Percentiles rank a stretch among this genome's conserved stretches.
phyloP scores from a whole-genome alignment of 2,113 vertebrate species.

The Sinocyclocheilus anshuiensis region DNA sequence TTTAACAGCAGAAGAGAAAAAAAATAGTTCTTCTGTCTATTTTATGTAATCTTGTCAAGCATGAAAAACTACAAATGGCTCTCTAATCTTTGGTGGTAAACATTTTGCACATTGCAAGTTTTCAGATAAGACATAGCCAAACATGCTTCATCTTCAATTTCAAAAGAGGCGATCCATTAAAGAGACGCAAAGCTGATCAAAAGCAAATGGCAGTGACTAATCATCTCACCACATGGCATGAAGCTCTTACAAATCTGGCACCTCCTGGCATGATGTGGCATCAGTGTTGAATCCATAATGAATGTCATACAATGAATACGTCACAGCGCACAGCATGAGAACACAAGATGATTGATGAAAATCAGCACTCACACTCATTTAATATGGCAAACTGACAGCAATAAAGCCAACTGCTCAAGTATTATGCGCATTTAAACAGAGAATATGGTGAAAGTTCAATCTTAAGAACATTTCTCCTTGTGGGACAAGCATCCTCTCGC shows the following conservation, averaged over 20 bases:
- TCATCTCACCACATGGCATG: not conserved
- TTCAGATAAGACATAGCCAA: not conserved
- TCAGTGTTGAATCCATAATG: not conserved
- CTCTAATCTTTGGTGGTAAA: not conserved
- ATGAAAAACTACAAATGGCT: no score
- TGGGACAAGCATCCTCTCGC: not conserved
- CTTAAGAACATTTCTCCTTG: not conserved
- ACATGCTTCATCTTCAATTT: not conserved
- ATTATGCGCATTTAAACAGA: not conserved
- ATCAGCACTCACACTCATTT: not conserved
- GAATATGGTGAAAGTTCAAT: not conserved
- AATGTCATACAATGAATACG: not conserved
- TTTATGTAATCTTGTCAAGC: no score
- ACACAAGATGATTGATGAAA: not conserved
- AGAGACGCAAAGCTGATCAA: not conserved
- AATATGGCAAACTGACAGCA: not conserved
- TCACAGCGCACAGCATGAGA: not conserved
- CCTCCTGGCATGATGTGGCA: slow-evolving; percentile 6
- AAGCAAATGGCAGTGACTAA: not conserved
- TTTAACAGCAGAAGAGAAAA: no score
- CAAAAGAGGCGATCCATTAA: not conserved
- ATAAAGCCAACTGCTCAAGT: not conserved
- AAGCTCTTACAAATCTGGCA: slow-evolving; percentile 2
- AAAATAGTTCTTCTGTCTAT: no score
- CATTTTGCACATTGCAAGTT: not conserved